These are phyloP conservation scores for Pithys albifrons DNA, from an alignment of 2,113 vertebrate species.

Conservation along the genomic window DNA sequence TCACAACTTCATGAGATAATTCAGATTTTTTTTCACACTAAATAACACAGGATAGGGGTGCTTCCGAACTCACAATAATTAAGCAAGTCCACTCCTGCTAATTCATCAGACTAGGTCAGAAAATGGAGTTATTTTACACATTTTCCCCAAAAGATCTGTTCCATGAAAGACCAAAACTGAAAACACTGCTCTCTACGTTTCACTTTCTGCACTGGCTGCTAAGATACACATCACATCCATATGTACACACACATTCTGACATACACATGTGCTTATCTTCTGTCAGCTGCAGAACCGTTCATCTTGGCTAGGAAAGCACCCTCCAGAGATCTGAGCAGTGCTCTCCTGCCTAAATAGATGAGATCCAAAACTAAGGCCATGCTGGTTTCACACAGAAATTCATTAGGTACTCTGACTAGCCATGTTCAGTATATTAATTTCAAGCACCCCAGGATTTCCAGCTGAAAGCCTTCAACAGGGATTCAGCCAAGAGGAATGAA, in stretches of 20 bases:
- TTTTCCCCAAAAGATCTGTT: not conserved
- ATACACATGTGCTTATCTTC: not conserved
- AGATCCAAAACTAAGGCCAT: not conserved
- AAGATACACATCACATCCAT: not conserved
- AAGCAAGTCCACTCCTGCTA: not conserved
- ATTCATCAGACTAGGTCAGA: not conserved
- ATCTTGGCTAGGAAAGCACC: not conserved
- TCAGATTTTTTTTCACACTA: not conserved
- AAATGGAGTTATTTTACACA: not conserved
- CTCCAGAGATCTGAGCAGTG: not conserved
- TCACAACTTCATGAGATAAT: not conserved
- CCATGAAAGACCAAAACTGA: not conserved
- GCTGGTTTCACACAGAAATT: not conserved
- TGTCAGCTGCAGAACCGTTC: constrained; percentile 14
- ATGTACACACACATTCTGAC: not conserved
- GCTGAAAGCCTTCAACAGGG: not conserved
- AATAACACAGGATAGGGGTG: not conserved
- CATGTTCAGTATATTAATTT: constrained; percentile 3
- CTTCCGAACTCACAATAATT: not conserved
- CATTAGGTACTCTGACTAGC: not conserved
- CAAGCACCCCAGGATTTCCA: not conserved
- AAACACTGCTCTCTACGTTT: not conserved
- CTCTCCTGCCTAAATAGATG: not conserved
- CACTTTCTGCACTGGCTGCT: not conserved
- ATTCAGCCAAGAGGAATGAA: not conserved